These are phyloP conservation scores for Agrypnia vestita DNA, from an alignment of 1,140 invertebrate genomes.

Conservation along the genomic window DNA sequence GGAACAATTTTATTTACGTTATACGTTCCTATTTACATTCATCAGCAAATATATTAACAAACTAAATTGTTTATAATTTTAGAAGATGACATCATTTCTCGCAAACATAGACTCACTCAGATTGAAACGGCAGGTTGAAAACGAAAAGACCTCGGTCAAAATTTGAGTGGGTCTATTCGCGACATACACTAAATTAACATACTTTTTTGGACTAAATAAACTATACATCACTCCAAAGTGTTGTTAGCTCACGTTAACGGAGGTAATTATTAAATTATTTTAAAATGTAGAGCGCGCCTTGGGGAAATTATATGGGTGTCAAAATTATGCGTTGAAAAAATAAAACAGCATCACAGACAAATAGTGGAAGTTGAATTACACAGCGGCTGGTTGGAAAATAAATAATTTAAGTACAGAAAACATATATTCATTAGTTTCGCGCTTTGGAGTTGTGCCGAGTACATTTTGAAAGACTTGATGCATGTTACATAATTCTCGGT, in stretches of 20 bases:
- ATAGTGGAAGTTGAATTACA: neutral
- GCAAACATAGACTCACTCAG: neutral
- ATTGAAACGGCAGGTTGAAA: neutral
- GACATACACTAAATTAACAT: slow-evolving; percentile 33
- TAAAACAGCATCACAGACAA: neutral
- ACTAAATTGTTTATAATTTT: slow-evolving; percentile 25
- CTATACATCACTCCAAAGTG: slow-evolving; percentile 2
- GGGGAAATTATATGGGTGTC: slow-evolving; percentile 15
- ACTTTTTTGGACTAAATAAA: slow-evolving; percentile 11
- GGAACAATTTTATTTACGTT: slow-evolving; percentile 37
- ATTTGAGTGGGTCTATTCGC: neutral
- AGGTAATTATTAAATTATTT: slow-evolving; percentile 10
- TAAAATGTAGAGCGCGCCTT: slow-evolving; percentile 9
- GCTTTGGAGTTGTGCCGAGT: neutral
- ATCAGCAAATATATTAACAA: slow-evolving; percentile 20
- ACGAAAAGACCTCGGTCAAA: neutral
- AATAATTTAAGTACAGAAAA: slow-evolving; percentile 27
- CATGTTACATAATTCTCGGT: slow-evolving; percentile 7
- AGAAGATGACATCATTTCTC: slow-evolving; percentile 14
- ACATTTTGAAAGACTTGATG: neutral
- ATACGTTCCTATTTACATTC: slow-evolving; percentile 39
- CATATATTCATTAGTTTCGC: neutral
- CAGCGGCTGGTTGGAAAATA: neutral
- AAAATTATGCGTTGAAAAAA: slow-evolving; percentile 4
- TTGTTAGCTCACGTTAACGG: neutral